A percentile compares a stretch with the other conserved stretches of the same genome.
phyloP scores from a whole-genome alignment of 2,888 invertebrate species.

The Myopa tessellatipennis region DNA sequence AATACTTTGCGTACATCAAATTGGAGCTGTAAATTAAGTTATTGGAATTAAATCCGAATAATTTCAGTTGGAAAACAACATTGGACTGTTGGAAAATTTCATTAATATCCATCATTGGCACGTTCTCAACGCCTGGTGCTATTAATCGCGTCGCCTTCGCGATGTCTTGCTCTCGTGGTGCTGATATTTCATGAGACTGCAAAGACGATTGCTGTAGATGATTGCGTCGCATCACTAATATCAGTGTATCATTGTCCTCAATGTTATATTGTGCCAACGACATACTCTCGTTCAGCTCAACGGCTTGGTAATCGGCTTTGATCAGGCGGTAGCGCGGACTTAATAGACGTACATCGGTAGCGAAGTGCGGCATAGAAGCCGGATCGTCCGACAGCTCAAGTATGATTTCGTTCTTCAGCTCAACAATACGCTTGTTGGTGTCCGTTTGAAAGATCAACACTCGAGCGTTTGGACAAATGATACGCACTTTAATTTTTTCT shows the following conservation, averaged over 20 bases:
- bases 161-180: constrained; percentile 70
- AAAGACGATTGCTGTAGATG: constrained; percentile 56
- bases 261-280: constrained; percentile 58
- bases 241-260: constrained; percentile 61
- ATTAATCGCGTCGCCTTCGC: constrained; percentile 68
- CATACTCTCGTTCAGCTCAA: constrained; percentile 58
- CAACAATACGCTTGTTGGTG: constrained; percentile 57
- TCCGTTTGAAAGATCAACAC: constrained; percentile 59
- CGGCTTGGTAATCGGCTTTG: constrained; percentile 60
- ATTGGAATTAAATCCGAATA: constrained; percentile 21
- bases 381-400: constrained; percentile 63
- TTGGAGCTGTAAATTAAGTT: constrained; percentile 70
- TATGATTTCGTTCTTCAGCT: constrained; percentile 64
- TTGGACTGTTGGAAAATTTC: constrained; percentile 69
- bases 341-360: constrained; percentile 61
- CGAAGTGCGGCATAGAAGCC: constrained; percentile 61
- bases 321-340: constrained; percentile 62
- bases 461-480: constrained; percentile 64
- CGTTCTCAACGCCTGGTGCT: constrained; percentile 57
- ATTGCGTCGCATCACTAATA: constrained; percentile 59
- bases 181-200: constrained; percentile 63
- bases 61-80: constrained; percentile 58
- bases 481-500: constrained; percentile 59
- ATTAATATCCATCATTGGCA: constrained; percentile 67
- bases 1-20: constrained; percentile 76